Base-by-base conservation (phyloP, 2,888 invertebrate species). In the Geotrupes spiniger region DNA sequence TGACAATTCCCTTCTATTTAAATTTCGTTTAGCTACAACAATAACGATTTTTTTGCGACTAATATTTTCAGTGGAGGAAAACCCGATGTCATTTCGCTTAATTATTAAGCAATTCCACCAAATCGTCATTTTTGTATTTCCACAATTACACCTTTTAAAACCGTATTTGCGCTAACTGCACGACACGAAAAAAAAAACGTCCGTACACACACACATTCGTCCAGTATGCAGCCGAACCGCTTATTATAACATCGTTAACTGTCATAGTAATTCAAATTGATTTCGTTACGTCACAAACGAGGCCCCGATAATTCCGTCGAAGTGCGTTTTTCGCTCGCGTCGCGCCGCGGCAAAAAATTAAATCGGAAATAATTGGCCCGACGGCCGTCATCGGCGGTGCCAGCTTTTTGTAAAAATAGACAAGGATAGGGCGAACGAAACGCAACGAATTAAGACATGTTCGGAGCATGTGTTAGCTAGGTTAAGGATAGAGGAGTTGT, bases 241-340 rank as follows among this genome's bases (percentile, higher is more conserved):
- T 50, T 53, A 60, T 60, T 60, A 58, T 53, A 60, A 58, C 54
- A 55, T 52, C 60, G 46, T 59, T 57, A 59, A 57, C 49, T 46
- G 25, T 42, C 45, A 46, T 38, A 48, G 45, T 52, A 45, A 46
- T 42, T 36, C 36, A 42, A 49, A 51, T 50, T 52, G 51, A 54
- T 53, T 56, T 48, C 44, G 47, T 49, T 54, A 53, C 49, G 46
- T 54, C 46, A 56, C 47, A 49, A 59, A 53, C 54, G 49, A 52
- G 36, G 53, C 57, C 54, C 49, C 51, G 52, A 50, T 51, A 42
- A 38, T 36, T 39, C 4, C 16, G 9, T n/a, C 27, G 27, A 36
- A 25, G 14, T 10, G 26, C 5, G 27, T 14, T 36, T 37, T 27
- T 37, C 37, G 36, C 36, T 36, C 25, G 21, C 21, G 43, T n/a